These are phyloP conservation scores for Aphelenchoides fujianensis DNA, from an alignment of 1,140 invertebrate genomes.

Conservation along the genomic window DNA sequence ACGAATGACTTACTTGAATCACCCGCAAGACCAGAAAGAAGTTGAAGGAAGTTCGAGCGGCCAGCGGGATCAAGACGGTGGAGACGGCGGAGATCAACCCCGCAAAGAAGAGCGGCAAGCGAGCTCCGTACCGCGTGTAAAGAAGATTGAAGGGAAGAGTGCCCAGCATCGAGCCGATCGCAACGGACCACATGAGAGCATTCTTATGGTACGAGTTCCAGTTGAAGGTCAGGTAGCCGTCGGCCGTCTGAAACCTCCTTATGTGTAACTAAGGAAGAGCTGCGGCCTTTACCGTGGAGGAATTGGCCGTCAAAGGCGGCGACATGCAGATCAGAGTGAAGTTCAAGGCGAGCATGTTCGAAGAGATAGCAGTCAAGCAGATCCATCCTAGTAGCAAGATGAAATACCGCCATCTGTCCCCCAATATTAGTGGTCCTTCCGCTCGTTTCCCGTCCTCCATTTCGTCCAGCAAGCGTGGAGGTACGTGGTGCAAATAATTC, in stretches of 20 bases:
- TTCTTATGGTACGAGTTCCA: neutral
- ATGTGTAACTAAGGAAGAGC: neutral
- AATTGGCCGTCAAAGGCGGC: too few relatives aligned
- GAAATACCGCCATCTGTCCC: constrained; percentile 22
- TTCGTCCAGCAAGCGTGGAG: too few relatives aligned
- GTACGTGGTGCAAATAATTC: too few relatives aligned
- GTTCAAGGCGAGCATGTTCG: constrained; percentile 29
- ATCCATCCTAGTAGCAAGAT: constrained; percentile 19
- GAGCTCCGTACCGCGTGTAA: constrained; percentile 25
- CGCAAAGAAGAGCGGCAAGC: neutral
- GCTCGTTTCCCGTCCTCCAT: too few relatives aligned
- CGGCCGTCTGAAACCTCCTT: neutral
- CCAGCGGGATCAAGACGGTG: constrained; percentile 23
- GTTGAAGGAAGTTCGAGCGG: neutral
- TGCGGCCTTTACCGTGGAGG: too few relatives aligned
- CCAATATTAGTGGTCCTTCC: constrained; percentile 11
- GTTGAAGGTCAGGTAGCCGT: neutral
- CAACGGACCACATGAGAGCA: constrained; percentile 23
- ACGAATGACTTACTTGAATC: too few relatives aligned
- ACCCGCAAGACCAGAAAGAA: constrained; percentile 22
- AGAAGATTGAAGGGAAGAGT: constrained; percentile 28
- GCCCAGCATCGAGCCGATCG: constrained; percentile 27
- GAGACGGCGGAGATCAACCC: constrained; percentile 18
- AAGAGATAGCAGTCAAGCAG: constrained; percentile 19
- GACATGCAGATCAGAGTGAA: constrained; percentile 25